Percentiles rank a stretch among this genome's conserved stretches.
These are phyloP conservation scores for Sebastes steindachneri DNA, from an alignment of 2,797 vertebrate species.

Conservation along the genomic window DNA sequence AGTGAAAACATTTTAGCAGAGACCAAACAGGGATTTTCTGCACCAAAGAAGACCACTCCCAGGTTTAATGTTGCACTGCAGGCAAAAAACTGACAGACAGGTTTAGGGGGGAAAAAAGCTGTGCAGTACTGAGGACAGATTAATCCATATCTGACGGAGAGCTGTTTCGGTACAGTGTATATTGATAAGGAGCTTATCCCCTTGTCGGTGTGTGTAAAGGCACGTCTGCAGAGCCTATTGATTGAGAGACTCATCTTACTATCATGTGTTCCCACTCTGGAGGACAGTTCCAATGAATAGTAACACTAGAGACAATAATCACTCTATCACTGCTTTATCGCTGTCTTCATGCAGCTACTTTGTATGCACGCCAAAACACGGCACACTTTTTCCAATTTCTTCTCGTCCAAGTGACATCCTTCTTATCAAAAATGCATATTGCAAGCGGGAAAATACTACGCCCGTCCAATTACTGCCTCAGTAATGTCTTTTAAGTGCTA, in stretches of 20 bases:
- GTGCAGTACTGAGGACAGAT: conserved; percentile 40
- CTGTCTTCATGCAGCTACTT: conserved; percentile 30
- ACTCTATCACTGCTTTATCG: conserved; percentile 52
- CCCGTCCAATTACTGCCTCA: background rate
- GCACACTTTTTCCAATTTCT: conserved; percentile 10
- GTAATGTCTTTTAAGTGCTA: background rate
- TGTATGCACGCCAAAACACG: conserved; percentile 32
- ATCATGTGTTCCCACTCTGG: conserved; percentile 38
- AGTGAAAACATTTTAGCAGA: conserved; percentile 38
- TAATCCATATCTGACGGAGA: conserved; percentile 54
- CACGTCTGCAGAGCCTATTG: conserved; percentile 51
- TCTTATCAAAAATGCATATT: conserved; percentile 31
- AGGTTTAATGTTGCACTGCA: conserved; percentile 43
- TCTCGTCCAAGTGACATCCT: background rate
- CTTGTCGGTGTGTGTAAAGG: conserved; percentile 42
- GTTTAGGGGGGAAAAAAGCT: conserved; percentile 9
- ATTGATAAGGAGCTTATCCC: conserved; percentile 66
- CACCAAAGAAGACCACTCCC: conserved; percentile 42
- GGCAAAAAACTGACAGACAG: conserved; percentile 35
- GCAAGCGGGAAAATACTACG: background rate
- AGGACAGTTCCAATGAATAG: conserved; percentile 48
- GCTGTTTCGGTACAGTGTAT: conserved; percentile 55
- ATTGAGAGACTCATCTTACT: conserved; percentile 57
- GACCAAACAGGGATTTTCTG: conserved; percentile 35
- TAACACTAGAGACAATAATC: conserved; percentile 49